These are phyloP conservation scores for Euwallacea similis DNA, from an alignment of 1,140 invertebrate genomes.

Conservation along the genomic window DNA sequence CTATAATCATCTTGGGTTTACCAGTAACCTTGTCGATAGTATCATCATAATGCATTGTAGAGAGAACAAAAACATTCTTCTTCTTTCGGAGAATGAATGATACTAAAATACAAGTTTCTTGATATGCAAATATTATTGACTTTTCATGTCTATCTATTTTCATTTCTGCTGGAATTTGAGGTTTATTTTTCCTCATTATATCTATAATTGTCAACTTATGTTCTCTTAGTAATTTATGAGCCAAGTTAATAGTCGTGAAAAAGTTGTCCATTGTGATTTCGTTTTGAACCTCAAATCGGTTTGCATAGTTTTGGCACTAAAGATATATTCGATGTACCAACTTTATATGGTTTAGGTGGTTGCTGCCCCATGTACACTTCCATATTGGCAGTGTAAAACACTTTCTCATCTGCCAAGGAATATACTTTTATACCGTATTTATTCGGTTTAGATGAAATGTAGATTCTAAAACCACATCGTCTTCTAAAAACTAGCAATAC, in stretches of 20 bases:
- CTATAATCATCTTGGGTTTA: slow-evolving; percentile 33
- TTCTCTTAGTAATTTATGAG: slow-evolving; percentile 16
- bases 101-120: slow-evolving; percentile 20
- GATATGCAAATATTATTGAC: slow-evolving; percentile 14
- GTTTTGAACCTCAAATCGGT: slow-evolving; percentile 23
- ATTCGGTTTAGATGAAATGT: slow-evolving; percentile 39
- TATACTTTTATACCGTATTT: slow-evolving; percentile 41
- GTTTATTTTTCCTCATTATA: slow-evolving; percentile 35
- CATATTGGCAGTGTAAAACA: slow-evolving; percentile 35
- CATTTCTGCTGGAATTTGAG: slow-evolving; percentile 17
- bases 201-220: slow-evolving; percentile 27
- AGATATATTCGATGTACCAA: slow-evolving; percentile 10
- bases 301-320: slow-evolving; percentile 30
- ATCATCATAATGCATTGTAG: slow-evolving; percentile 32
- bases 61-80: slow-evolving; percentile 26
- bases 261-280: slow-evolving; percentile 37
- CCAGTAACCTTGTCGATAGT: slow-evolving; percentile 10
- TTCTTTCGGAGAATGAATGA: slow-evolving; percentile 19
- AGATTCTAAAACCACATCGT: slow-evolving; percentile 33
- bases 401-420: slow-evolving; percentile 34
- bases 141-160: slow-evolving; percentile 6
- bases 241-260: slow-evolving; percentile 13
- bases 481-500: slow-evolving; percentile 38
- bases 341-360: slow-evolving; percentile 18
- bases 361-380: slow-evolving; percentile 39